Evolutionary conservation across 2,888 invertebrate genomes (phyloP).

Genomic region (Gastrophysa polygoni): DNA sequence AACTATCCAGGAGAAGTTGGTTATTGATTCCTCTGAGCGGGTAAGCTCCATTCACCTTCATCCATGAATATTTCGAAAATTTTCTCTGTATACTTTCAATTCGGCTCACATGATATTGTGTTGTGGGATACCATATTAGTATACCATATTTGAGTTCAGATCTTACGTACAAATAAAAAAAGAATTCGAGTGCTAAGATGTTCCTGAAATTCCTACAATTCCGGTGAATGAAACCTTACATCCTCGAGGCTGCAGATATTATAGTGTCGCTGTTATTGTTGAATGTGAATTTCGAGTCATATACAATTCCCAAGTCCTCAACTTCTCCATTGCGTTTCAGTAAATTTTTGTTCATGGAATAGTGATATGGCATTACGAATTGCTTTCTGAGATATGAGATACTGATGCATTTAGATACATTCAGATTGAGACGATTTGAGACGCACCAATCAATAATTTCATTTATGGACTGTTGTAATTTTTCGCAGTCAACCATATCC

Average conservation of each 20-base stretch:
- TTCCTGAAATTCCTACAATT: constrained; percentile 8
- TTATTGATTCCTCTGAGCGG: neutral
- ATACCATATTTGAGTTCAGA: constrained; percentile 30
- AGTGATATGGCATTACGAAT: too few species aligned
- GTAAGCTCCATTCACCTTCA: neutral
- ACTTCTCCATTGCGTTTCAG: too few species aligned
- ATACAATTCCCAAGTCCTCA: too few species aligned
- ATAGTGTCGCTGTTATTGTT: constrained; percentile 16
- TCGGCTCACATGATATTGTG: neutral
- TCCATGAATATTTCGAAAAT: constrained; percentile 1
- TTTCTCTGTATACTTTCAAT: constrained; percentile 19
- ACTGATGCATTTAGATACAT: too few species aligned
- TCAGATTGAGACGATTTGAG: too few species aligned
- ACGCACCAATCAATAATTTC: too few species aligned
- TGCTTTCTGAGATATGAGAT: too few species aligned
- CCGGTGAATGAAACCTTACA: constrained; percentile 19
- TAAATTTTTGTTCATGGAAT: too few species aligned
- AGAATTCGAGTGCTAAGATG: neutral
- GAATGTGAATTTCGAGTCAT: too few species aligned
- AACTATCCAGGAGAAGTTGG: neutral
- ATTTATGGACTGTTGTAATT: too few species aligned
- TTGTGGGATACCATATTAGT: constrained; percentile 24
- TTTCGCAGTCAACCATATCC: too few species aligned
- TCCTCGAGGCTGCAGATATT: constrained; percentile 7
- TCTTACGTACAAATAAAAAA: constrained; percentile 17